Evolutionary conservation across 2,797 vertebrate species (phyloP).

Genomic region (Hafferia zeledoni): DNA sequence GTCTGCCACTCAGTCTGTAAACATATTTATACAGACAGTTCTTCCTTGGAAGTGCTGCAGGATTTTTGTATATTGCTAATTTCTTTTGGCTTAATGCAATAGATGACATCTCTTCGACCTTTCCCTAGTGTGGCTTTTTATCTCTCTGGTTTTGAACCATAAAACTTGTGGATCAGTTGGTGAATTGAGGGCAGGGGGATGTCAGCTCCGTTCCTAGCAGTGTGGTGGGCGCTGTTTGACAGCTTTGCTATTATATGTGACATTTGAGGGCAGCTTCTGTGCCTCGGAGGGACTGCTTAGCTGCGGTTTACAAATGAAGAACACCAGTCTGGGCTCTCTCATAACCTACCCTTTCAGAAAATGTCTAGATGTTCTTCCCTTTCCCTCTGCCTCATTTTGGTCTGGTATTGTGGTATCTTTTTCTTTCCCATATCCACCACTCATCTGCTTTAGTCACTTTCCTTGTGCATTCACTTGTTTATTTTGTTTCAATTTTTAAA

Average conservation of each 20-base stretch:
- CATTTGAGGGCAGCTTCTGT: background rate
- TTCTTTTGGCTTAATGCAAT: background rate
- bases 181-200: background rate
- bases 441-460: background rate
- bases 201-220: background rate
- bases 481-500: background rate
- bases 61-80: background rate
- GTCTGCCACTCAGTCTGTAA: conserved; percentile 6
- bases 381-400: conserved; percentile 1
- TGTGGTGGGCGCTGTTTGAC: background rate
- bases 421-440: background rate
- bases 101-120: background rate
- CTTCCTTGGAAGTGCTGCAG: background rate
- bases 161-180: background rate
- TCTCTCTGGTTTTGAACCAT: background rate
- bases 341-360: background rate
- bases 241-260: background rate
- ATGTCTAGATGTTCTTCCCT: background rate
- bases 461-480: background rate
- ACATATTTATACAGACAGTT: background rate
- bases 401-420: background rate
- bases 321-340: background rate
- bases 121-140: background rate
- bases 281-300: background rate
- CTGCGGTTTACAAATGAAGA: background rate